Conservation (phyloP, 92 coral and sea anemone genomes). For the Umimayanthus kanabou region DNA sequence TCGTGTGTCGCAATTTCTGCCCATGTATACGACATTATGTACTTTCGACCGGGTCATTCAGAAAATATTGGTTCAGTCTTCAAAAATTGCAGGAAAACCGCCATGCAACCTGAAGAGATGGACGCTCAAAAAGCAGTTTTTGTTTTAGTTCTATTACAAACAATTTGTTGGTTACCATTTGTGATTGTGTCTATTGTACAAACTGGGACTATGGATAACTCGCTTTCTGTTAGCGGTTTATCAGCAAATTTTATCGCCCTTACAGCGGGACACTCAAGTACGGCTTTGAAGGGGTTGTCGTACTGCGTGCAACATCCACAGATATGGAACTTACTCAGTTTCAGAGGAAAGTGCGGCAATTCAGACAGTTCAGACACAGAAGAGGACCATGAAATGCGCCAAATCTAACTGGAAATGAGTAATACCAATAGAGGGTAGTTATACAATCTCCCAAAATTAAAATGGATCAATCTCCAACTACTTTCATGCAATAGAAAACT, state of each 20-base stretch:
- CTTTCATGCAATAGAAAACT: too few relatives aligned
- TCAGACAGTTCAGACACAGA: not conserved
- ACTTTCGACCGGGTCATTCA: conserved; percentile 65
- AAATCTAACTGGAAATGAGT: conserved; percentile 10
- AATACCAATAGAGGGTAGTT: not conserved
- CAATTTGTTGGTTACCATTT: conserved; percentile 75
- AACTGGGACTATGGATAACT: conserved; percentile 40
- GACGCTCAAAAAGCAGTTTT: conserved; percentile 72
- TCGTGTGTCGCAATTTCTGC: conserved; percentile 58
- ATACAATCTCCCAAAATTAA: not conserved
- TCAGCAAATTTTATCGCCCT: conserved; percentile 72
- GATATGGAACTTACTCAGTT: conserved; percentile 47
- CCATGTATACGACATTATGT: conserved; percentile 62
- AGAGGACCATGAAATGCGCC: conserved; percentile 6
- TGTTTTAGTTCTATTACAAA: conserved; percentile 63
- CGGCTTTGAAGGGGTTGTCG: conserved; percentile 65
- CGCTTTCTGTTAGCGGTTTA: conserved; percentile 48
- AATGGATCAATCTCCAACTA: not conserved
- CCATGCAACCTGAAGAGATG: conserved; percentile 59
- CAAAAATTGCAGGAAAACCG: conserved; percentile 54
- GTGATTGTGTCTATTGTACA: conserved; percentile 57
- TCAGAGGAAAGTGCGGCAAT: conserved; percentile 46
- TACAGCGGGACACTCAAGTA: conserved; percentile 62
- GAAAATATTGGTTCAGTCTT: conserved; percentile 46
- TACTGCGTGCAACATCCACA: conserved; percentile 82